Evolutionary conservation across 1,140 invertebrate genomes (phyloP), one percentile per base, ranked within the genome.

Genomic region (Parapsyche elsis): DNA sequence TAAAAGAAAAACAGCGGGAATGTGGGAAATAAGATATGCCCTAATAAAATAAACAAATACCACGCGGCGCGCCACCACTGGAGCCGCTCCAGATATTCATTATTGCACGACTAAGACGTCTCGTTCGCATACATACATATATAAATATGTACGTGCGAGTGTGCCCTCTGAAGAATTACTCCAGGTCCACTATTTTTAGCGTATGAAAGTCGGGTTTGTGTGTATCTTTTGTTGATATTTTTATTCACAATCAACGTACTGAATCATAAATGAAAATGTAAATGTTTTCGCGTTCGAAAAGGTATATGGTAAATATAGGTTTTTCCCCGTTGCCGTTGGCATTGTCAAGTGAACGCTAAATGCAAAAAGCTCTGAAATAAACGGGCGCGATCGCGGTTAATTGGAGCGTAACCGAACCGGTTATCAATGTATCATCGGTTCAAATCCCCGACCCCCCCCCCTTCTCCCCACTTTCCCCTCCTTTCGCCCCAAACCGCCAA

Each of bases 21-120:
- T 64, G 75, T 24, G 75, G 30, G 30, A 67, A 77, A 77, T 77
- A 77, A 77, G 75, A 77, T 64, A 64, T 77, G 44, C 12, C 44
- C 46, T 77, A 77, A 77, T 77, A 77, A 77, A 77, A 77, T 77
- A 77, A 77, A 77, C 75, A 77, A 77, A 77, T 77, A 46, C 75
- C 21, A 44, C n/a, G 9, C 73, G 46, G 10, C 24, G 16, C 23
- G 64, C 24, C 16, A 19, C 24, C 24, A 30, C 71, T 45, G 26
- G 24, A 73, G 74, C 10, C 16, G 57, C 14, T 61, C 9, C 9
- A 21, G 57, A 61, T 61, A 45, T 24, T 64, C 30, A 44, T 67
- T 45, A 21, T 67, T 16, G 59, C 19, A 14, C 44, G 53, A 59
- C 14, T 26, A 67, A 57, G 67, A 38, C 12, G 38, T 44, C 14